Evolutionary conservation across 1,140 invertebrate species (phyloP).

Genomic region (Drosophila miranda): DNA sequence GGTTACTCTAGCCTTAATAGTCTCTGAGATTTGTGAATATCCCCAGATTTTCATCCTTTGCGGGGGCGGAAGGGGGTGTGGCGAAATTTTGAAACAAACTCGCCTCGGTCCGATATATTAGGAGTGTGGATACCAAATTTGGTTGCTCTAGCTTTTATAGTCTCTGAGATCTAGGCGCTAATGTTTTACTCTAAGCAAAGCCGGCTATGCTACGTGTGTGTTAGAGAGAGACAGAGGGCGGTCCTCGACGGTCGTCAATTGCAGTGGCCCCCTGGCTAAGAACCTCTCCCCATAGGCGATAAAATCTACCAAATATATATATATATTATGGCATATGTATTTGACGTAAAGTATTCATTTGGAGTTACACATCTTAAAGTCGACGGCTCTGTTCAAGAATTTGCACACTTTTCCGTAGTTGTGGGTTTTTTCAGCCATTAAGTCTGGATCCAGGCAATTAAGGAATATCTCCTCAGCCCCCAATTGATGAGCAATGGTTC

Average conservation of each 20-base stretch:
- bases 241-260: conserved; percentile 96
- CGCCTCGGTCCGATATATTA: too few species aligned
- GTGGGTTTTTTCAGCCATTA: conserved; percentile 30
- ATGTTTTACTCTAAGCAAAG: too few species aligned
- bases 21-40: too few species aligned
- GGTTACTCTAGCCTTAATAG: too few species aligned
- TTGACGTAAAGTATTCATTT: not conserved
- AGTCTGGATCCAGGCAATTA: conserved; percentile 39
- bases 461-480: conserved; percentile 52
- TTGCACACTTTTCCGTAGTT: conserved; percentile 41
- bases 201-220: too few species aligned
- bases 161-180: too few species aligned
- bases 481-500: conserved; percentile 48
- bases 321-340: conserved; percentile 18
- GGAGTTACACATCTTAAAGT: conserved; percentile 43
- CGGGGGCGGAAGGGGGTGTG: too few species aligned
- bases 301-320: not conserved
- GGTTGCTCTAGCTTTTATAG: too few species aligned
- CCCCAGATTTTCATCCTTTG: too few species aligned
- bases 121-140: too few species aligned
- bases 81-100: too few species aligned
- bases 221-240: too few species aligned
- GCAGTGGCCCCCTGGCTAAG: conserved; percentile 96
- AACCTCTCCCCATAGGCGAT: not conserved
- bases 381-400: conserved; percentile 54